Evolutionary conservation across 2,888 invertebrate genomes (phyloP).

Genomic region (Corbicula japonica): DNA sequence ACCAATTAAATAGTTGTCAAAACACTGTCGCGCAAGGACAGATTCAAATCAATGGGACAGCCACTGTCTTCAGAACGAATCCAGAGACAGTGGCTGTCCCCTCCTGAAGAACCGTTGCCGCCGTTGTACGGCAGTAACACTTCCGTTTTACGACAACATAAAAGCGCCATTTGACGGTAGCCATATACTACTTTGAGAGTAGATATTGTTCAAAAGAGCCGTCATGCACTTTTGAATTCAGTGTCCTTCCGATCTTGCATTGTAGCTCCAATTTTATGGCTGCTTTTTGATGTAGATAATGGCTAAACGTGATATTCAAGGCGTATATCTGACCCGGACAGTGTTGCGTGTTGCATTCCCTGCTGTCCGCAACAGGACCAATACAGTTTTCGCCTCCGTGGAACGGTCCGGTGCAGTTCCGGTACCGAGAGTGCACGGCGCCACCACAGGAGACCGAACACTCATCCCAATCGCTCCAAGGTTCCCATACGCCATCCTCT

Average conservation of each 20-base stretch:
- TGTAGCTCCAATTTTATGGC: not conserved
- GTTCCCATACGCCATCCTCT: slow-evolving; percentile 82
- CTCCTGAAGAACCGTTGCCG: no score
- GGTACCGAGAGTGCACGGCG: slow-evolving; percentile 73
- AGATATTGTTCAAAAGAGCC: not conserved
- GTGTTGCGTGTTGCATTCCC: slow-evolving; percentile 77
- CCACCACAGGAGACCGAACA: slow-evolving; percentile 82
- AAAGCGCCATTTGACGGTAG: slow-evolving; percentile 12
- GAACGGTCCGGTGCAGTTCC: slow-evolving; percentile 76
- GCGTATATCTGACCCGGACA: slow-evolving; percentile 80
- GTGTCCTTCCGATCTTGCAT: no score
- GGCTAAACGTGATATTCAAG: no score
- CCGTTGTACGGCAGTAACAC: no score
- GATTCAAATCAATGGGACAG: slow-evolving; percentile 1
- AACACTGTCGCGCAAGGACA: no score
- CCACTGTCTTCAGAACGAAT: not conserved
- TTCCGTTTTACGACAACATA: no score
- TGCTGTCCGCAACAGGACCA: slow-evolving; percentile 67
- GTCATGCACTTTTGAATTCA: no score
- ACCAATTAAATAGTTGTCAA: no score
- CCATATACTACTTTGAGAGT: slow-evolving; percentile 22
- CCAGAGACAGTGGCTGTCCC: slow-evolving; percentile 13
- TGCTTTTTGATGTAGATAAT: no score
- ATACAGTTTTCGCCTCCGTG: slow-evolving; percentile 80
- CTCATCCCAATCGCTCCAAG: slow-evolving; percentile 80